Percentiles rank a stretch among this genome's conserved stretches.
Evolutionary conservation across 2,113 vertebrate species (phyloP).

Genomic region (Platysteira castanea): DNA sequence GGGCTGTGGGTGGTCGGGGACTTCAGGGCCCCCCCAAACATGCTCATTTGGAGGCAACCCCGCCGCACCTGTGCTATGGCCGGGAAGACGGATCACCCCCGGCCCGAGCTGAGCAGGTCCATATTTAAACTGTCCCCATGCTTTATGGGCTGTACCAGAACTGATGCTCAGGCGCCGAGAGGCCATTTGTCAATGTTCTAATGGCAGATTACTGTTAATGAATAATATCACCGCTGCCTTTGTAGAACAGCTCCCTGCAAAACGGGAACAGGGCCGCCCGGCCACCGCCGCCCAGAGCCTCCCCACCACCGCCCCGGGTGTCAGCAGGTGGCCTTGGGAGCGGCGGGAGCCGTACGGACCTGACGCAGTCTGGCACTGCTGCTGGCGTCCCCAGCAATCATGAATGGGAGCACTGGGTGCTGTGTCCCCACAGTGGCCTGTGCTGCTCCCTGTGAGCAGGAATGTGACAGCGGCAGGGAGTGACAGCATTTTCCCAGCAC

Average conservation of each 20-base stretch:
- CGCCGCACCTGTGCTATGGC: slow-evolving; percentile 60
- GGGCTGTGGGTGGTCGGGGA: background rate
- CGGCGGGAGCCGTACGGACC: accelerated
- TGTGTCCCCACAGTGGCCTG: background rate
- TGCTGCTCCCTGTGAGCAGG: background rate
- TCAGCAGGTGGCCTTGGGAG: slow-evolving; percentile 12
- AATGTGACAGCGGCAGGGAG: background rate
- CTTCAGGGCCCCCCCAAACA: background rate
- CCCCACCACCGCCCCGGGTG: accelerated
- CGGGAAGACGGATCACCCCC: slow-evolving; percentile 83
- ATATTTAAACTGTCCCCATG: slow-evolving; percentile 93
- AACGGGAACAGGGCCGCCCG: background rate
- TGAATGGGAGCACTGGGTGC: background rate
- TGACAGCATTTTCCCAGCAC: background rate
- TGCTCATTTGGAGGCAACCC: slow-evolving; percentile 70
- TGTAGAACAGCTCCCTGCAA: slow-evolving; percentile 52
- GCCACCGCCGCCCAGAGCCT: background rate
- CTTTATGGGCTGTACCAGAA: slow-evolving; percentile 87
- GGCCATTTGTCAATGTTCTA: slow-evolving; percentile 90
- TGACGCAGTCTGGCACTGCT: background rate
- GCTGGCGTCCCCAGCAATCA: accelerated
- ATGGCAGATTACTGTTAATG: slow-evolving; percentile 93
- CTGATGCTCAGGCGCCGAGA: slow-evolving; percentile 74
- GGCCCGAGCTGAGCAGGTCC: slow-evolving; percentile 84
- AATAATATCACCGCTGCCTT: slow-evolving; percentile 78